Conservation (phyloP, 2,797 vertebrate species). For the Sebastes minor region DNA sequence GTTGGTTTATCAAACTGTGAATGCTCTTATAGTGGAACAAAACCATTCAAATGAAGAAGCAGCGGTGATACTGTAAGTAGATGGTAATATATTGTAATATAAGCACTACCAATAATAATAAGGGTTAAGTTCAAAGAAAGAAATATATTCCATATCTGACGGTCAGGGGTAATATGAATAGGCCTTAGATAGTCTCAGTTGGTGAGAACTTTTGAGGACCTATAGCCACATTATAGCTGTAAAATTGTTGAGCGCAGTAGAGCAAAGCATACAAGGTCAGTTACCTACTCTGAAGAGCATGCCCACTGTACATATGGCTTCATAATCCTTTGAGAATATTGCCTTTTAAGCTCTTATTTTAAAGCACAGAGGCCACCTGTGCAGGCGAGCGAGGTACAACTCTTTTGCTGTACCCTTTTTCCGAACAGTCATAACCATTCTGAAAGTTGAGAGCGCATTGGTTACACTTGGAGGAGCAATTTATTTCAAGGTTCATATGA, state of each 20-base stretch:
- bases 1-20: neutral
- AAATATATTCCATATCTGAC: neutral
- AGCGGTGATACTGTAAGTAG: neutral
- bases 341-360: slow-evolving; percentile 33
- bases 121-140: neutral
- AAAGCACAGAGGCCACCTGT: slow-evolving; percentile 13
- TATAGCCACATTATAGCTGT: neutral
- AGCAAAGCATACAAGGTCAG: slow-evolving; percentile 14
- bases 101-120: slow-evolving; percentile 11
- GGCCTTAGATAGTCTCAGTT: neutral
- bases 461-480: slow-evolving; percentile 65
- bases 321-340: slow-evolving; percentile 21
- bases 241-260: slow-evolving; percentile 13
- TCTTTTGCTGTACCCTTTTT: slow-evolving; percentile 22
- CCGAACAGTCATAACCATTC: slow-evolving; percentile 35
- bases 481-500: slow-evolving; percentile 65
- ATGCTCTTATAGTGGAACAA: neutral
- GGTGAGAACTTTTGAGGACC: neutral
- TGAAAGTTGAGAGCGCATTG: slow-evolving; percentile 44
- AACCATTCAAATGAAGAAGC: neutral
- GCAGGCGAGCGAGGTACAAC: neutral
- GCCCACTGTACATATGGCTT: slow-evolving; percentile 5
- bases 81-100: slow-evolving; percentile 20
- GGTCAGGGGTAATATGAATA: neutral
- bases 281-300: slow-evolving; percentile 2